Evolutionary conservation across 92 coral and sea anemone genomes (phyloP), one percentile per base, ranked within the genome.

Genomic region (Parazoanthus darwini): DNA sequence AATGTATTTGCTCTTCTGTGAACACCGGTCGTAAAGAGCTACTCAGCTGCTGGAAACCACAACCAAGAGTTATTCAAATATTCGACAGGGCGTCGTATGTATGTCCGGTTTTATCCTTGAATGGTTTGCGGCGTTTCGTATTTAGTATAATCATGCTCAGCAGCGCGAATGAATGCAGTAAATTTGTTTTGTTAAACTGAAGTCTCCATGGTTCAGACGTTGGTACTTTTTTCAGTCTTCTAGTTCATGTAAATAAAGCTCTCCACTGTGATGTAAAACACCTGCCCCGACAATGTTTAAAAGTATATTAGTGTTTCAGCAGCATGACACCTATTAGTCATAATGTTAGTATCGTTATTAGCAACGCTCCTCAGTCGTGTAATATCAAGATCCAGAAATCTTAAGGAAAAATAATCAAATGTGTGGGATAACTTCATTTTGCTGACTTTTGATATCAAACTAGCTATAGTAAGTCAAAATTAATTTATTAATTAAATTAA

Each of bases 161-260:
- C 36, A 70, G 37, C 39, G 9, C 77, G 54, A 44, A 38, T 22
- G 86, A 26, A 15, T 70, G 43, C 79, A 5, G 43, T 44, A 71
- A 63, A 38, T 81, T 58, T 35, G 6, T 58, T 54, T 22, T 59
- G 48, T 67, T 66, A 13, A n/a, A 29, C 37, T 65, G 23, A 37
- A 36, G n/a, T 20, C 86, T 22, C 26, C 51, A 79, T 9, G 9
- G 35, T 67, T 25, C 35, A 83, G 38, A 39, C 46, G 5, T 20
- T 0, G 71, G 13, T 35, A 80, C 71, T 2, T 38, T 80, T 80
- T 26, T 11, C 18, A 14, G 11, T 82, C 74, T 25, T 6, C 48
- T 70, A 83, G 63, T 48, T 66, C 51, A 23, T 39, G 59, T 39
- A 82, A 65, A 82, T 82, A 11, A 82, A 44, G n/a, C 14, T 71